A percentile compares a stretch with the other conserved stretches of the same genome.
These are phyloP conservation scores for Anguilla anguilla DNA, from an alignment of 2,797 vertebrate genomes.

Conservation along the genomic window DNA sequence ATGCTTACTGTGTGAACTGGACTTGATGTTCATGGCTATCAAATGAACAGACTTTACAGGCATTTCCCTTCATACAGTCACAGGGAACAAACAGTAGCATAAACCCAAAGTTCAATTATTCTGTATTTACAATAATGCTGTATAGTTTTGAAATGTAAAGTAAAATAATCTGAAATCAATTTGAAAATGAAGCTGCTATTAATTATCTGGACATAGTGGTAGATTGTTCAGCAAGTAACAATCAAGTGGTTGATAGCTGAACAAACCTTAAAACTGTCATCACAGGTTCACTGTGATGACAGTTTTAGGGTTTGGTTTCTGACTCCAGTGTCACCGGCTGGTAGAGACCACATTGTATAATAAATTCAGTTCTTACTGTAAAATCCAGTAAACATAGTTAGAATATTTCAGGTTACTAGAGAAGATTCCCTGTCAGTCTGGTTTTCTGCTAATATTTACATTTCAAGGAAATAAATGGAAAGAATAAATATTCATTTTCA, in stretches of 20 bases:
- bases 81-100: background rate
- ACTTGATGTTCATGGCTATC: no score
- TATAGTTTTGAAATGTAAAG: background rate
- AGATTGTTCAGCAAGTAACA: background rate
- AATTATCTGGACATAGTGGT: background rate
- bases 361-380: background rate
- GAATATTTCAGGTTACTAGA: background rate
- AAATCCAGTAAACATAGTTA: background rate
- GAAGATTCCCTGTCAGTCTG: background rate
- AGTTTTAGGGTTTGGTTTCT: background rate
- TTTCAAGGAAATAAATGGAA: background rate
- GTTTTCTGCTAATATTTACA: background rate
- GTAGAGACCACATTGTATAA: background rate
- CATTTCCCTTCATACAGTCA: background rate
- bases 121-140: background rate
- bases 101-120: background rate
- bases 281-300: background rate
- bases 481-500: background rate
- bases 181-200: background rate
- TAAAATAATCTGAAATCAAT: background rate
- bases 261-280: no score
- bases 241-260: background rate
- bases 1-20: no score
- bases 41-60: background rate
- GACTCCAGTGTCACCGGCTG: background rate